Conservation (phyloP, 2,797 vertebrate genomes). For the Falco peregrinus region DNA sequence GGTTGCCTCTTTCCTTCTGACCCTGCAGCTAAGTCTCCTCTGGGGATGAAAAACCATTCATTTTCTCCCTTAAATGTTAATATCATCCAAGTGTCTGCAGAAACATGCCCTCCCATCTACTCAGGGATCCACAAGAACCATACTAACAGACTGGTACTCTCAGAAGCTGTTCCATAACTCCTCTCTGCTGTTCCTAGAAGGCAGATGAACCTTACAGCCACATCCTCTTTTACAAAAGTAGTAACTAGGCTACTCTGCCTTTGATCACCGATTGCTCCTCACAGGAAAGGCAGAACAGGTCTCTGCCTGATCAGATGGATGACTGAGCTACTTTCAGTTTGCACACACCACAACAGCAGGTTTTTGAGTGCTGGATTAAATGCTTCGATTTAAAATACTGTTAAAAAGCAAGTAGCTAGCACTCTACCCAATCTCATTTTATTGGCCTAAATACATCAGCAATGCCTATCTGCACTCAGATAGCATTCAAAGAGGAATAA, state of each 20-base stretch:
- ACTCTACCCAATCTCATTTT: neutral
- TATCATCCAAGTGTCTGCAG: neutral
- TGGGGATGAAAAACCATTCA: neutral
- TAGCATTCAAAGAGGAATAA: too few species aligned
- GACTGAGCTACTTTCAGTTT: constrained; percentile 52
- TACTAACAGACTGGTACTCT: neutral
- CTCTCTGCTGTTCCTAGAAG: neutral
- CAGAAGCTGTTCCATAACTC: neutral
- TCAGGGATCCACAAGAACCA: neutral
- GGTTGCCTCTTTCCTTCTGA: neutral
- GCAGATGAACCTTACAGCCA: neutral
- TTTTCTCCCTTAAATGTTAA: neutral
- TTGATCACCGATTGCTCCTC: neutral
- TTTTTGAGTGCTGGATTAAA: neutral
- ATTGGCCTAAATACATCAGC: neutral
- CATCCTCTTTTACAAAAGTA: neutral
- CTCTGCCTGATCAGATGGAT: neutral
- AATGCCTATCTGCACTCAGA: neutral
- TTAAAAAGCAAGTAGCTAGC: neutral
- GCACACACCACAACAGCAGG: neutral
- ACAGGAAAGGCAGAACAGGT: neutral
- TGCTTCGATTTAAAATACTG: neutral
- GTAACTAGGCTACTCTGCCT: neutral
- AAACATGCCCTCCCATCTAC: neutral
- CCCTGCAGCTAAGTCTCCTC: neutral